Conservation (phyloP, 1,140 invertebrate species). For the Pseudobourletiella spinata region DNA sequence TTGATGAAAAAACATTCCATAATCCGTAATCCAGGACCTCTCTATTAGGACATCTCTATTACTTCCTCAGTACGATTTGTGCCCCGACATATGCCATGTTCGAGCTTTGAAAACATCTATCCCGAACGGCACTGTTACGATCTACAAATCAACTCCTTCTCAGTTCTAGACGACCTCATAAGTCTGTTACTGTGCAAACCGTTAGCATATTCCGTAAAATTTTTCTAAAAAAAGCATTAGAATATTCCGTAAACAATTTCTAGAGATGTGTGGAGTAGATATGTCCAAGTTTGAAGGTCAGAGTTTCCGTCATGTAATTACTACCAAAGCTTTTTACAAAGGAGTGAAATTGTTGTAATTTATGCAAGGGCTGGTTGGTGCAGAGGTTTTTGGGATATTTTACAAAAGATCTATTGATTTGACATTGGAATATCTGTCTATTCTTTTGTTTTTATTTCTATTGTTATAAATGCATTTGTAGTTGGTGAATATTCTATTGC, state of each 20-base stretch:
- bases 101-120: neutral
- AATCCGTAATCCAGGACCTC: no score
- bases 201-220: no score
- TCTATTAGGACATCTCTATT: no score
- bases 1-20: no score
- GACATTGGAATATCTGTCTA: no score
- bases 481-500: no score
- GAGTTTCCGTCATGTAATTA: neutral
- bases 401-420: neutral
- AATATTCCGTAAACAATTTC: neutral
- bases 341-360: neutral
- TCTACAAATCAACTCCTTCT: neutral
- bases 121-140: neutral
- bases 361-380: conserved; percentile 3
- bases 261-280: neutral
- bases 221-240: no score
- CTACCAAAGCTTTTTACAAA: neutral
- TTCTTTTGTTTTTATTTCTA: no score
- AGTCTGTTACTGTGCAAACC: neutral
- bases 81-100: neutral
- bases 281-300: neutral
- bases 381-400: neutral
- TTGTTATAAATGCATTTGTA: no score
- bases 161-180: neutral
- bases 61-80: neutral